Evolutionary conservation across 2,797 vertebrate species (phyloP), one percentile per base, ranked within the genome.

Genomic region (Borostomias antarcticus): DNA sequence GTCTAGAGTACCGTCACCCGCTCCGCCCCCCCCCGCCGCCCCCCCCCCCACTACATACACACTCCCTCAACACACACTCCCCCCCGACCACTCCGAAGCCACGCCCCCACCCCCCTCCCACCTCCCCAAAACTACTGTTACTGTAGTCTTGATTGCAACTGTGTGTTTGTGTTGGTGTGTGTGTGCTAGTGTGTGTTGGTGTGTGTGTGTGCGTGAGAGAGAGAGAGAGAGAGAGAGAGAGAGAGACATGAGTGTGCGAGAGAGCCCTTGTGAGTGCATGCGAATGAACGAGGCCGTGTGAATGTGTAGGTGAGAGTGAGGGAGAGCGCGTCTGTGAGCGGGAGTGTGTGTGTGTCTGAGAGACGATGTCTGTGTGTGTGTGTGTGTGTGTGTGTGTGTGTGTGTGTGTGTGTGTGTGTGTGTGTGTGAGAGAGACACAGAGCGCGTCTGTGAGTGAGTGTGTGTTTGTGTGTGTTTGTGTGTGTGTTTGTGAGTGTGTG

Each of bases 101-200:
- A 25, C 13, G 9, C n/a, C 48, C 21, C 48, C n/a, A 5, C 8
- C 48, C n/a, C 48, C 21, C 0, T 9, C 50, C 50, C 9, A 1
- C 32, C 30, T 3, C 4, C n/a, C 32, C 30, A 3, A 17, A 35
- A 30, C 9, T 13, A 64, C 47, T 73, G 33, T 28, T 9, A 58
- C 37, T 69, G 40, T 72, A 62, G 47, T 62, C 69, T 56, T 65
- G 28, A 45, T 52, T 77, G 70, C 74, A 68, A n/a, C n/a, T 11
- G 13, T 69, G 64, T 35, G 73, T 62, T 48, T 77, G 72, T 76
- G 37, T 77, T 74, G 50, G 50, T 29, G 29, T 77, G 52, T 60
- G 26, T 19, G 57, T 53, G 32, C 51, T 30, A 5, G 51, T 32
- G 33, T 47, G 64, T 66, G 52, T 25, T 53, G 51, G 43, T 19